Percentiles rank a stretch among this genome's conserved stretches.
These are phyloP conservation scores for Sturnira hondurensis DNA, from an alignment of 2,113 vertebrate genomes.

Conservation along the genomic window DNA sequence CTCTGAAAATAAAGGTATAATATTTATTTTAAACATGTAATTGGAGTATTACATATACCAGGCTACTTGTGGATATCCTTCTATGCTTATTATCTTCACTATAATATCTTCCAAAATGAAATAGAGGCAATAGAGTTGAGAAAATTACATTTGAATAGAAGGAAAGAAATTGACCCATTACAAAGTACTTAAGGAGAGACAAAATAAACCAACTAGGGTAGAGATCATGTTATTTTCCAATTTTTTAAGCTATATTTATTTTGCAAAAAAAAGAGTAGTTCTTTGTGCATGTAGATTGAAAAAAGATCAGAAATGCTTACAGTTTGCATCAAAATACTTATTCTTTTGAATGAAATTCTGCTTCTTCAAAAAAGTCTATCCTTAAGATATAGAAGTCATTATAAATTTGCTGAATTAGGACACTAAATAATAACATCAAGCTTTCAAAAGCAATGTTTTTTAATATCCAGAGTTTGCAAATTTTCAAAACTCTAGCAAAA, in stretches of 20 bases:
- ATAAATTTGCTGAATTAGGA: neutral
- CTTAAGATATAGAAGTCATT: neutral
- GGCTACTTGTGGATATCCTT: neutral
- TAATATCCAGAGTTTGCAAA: neutral
- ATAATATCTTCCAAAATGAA: neutral
- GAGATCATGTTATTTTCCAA: neutral
- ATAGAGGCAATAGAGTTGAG: neutral
- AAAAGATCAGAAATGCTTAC: neutral
- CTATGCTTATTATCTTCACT: neutral
- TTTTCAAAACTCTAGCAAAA: neutral
- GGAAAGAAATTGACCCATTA: neutral
- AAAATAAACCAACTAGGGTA: neutral
- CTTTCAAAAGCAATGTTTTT: neutral
- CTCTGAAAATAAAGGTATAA: neutral
- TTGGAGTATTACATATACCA: neutral
- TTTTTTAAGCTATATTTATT: neutral
- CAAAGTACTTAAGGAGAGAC: neutral
- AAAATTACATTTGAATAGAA: neutral
- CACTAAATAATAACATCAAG: neutral
- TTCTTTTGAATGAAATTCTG: neutral
- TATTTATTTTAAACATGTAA: slow-evolving; percentile 12
- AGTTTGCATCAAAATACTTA: neutral
- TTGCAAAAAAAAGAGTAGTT: neutral
- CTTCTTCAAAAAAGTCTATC: neutral
- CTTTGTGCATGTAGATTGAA: neutral